Evolutionary conservation across 2,113 vertebrate species (phyloP).

Genomic region (Willisornis vidua): DNA sequence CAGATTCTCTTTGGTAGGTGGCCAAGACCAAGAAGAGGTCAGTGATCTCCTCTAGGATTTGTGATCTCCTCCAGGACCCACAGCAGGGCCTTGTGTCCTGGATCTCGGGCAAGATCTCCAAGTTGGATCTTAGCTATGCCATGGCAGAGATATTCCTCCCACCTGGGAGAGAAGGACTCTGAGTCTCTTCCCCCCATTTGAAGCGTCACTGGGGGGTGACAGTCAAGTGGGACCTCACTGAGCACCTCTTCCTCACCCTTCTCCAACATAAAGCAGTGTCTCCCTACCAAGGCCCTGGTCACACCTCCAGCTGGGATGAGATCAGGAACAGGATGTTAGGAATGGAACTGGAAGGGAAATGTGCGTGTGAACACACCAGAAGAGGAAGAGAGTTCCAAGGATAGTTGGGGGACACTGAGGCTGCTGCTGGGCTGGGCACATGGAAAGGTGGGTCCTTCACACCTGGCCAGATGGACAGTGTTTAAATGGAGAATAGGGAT

Average conservation of each 20-base stretch:
- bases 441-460: fast-evolving
- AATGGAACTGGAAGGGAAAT: neutral
- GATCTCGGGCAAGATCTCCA: neutral
- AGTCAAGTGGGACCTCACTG: neutral
- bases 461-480: fast-evolving
- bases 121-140: neutral
- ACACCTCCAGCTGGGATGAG: neutral
- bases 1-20: neutral
- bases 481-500: neutral
- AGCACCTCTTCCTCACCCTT: neutral
- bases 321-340: fast-evolving
- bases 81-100: neutral
- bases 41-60: neutral
- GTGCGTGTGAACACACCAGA: neutral
- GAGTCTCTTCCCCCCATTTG: neutral
- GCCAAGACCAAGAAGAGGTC: neutral
- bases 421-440: neutral
- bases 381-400: neutral
- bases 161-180: neutral
- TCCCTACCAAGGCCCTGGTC: fast-evolving
- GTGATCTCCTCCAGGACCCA: neutral
- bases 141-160: neutral
- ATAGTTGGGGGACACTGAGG: neutral
- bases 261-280: neutral
- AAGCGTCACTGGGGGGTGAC: neutral